Base-by-base conservation (phyloP, 2,888 invertebrate genomes). In the Cybosia mesomella region DNA sequence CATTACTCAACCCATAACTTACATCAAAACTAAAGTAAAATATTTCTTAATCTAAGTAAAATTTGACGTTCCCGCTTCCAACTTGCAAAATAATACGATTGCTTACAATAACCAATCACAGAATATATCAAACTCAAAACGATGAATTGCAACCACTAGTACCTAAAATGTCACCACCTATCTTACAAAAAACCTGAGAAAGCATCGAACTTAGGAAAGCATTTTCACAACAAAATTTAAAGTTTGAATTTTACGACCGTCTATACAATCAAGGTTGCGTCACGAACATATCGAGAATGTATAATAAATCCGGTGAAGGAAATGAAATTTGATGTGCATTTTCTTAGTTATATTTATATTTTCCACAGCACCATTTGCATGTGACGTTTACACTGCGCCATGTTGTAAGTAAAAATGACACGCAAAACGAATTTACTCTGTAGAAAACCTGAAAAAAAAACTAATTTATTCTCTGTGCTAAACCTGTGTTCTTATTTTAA, bases 211-310 rank as follows among this genome's bases (percentile, higher is more conserved):
- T 73, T 67, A 80, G 69, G 62, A 77, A 79, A 76, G 67, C 64
- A 77, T 79, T 79, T 80, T 68, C 72, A 67, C 77, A 72, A 74
- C 79, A 77, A 79, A 76, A 76, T 77, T 75, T 82, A 81, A 81
- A 81, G 77, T 80, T 74, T 61, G 68, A 77, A 83, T 87, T 87
- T 87, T 86, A 89, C 85, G 81, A 82, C 81, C 82, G 79, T 81
- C 89, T 86, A 86, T 86, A 89, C 89, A 90, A 91, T 89, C 89
- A 89, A 79, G 76, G 77, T 71, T 74, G 81, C 85, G 90, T 92
- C 92, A 87, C 79, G 75, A 82, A 80, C 89, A 90, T 82, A 87
- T 88, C 87, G 86, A 82, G 77, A 85, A 83, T 83, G 83, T 84
- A 89, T 89, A 88, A 91, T 89, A 88, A 89, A 91, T 87, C 84